Base-by-base conservation (phyloP, 2,797 vertebrate species). In the Aeoliscus strigatus region DNA sequence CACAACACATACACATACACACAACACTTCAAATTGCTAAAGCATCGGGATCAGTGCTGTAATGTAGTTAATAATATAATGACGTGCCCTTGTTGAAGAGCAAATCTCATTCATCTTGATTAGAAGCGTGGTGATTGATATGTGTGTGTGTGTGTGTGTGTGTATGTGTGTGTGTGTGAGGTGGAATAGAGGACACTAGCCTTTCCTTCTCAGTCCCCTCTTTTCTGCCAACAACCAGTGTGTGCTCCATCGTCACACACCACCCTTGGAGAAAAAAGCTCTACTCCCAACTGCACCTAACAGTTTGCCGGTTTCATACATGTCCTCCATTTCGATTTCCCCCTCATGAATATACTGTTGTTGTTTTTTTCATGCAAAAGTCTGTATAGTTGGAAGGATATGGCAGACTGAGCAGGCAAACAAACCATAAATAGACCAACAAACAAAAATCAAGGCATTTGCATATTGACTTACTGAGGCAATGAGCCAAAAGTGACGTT, bases 101-200 rank as follows among this genome's bases (percentile, higher is more conserved):
- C 51, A 62, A 23, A 51, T 62, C 49, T 48, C 66, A 80, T 77
- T 70, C 16, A 59, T 73, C 67, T 66, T 59, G 52, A 73, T 77
- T 63, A 66, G 49, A n/a, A n/a, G n/a, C n/a, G 34, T 14, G 30
- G 21, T 57, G 34, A 43, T 32, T 24, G 30, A 32, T 34, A 10
- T 26, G 23, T 51, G 35, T 13, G 26, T 25, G 2, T 24, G 37
- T 35, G 43, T 15, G 8, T 15, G 43, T 40, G 42, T 25, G 51
- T 28, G 15, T 25, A 5, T 37, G 27, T 18, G 27, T 46, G 26
- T 28, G 17, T 17, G 43, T 27, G 30, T 26, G 59, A 54, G 54
- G 62, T 60, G 44, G 52, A 65, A 34, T 52, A 55, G 43, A 63
- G 69, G 74, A 71, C 57, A 45, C 36, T 9, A 21, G 43, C 21